These are phyloP conservation scores for Peromyscus nudipes DNA, from an alignment of 2,797 vertebrate species.

Conservation along the genomic window DNA sequence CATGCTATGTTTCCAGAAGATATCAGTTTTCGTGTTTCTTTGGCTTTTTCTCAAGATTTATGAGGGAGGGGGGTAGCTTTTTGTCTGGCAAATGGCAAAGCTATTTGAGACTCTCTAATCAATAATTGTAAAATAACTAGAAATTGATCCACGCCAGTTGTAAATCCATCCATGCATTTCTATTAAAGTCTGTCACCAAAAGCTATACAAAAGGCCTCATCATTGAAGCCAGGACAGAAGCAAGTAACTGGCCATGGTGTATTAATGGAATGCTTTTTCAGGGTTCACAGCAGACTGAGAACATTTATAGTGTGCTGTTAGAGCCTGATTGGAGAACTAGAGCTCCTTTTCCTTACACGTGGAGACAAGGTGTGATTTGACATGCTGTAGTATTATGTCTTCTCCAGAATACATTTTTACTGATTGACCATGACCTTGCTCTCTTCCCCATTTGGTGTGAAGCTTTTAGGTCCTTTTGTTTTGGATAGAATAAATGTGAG, in stretches of 20 bases:
- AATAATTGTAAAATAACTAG: conserved; percentile 69
- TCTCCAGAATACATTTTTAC: background rate
- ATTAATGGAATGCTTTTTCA: background rate
- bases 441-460: background rate
- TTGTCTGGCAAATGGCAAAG: conserved; percentile 25
- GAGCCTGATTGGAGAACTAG: background rate
- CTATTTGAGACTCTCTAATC: conserved; percentile 57
- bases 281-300: background rate
- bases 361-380: background rate
- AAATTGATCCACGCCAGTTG: conserved; percentile 49
- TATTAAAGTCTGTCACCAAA: conserved; percentile 51
- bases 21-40: conserved; percentile 44
- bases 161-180: conserved; percentile 67
- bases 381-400: background rate
- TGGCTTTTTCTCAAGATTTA: conserved; percentile 58
- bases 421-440: background rate
- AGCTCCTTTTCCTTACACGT: background rate
- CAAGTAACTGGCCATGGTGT: background rate
- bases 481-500: background rate
- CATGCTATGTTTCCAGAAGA: background rate
- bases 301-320: background rate
- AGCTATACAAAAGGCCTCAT: background rate
- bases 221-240: background rate
- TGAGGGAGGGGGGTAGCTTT: conserved; percentile 14
- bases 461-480: conserved; percentile 3